These are phyloP conservation scores for Phymatocera aterrima DNA, from an alignment of 2,888 invertebrate genomes.

Conservation along the genomic window DNA sequence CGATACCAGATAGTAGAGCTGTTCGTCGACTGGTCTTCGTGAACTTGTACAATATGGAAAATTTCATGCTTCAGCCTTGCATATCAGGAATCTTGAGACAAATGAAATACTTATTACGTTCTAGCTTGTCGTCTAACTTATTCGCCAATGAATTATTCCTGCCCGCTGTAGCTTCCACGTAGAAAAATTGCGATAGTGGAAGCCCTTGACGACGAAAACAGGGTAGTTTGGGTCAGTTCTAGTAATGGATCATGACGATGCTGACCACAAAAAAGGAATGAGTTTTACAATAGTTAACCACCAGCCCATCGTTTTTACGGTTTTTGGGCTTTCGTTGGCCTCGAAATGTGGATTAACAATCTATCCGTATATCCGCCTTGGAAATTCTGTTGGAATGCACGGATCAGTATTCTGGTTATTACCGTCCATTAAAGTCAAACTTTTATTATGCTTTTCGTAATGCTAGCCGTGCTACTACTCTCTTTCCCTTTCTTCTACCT, in stretches of 20 bases:
- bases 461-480: conserved; percentile 8
- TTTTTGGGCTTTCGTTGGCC: not conserved
- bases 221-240: not conserved
- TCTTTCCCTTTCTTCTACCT: not conserved
- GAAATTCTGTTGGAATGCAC: conserved; percentile 36
- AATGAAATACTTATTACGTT: no score
- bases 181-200: no score
- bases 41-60: no score
- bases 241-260: not conserved
- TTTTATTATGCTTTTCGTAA: conserved; percentile 32
- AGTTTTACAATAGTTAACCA: not conserved
- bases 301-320: not conserved
- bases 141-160: no score
- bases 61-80: no score
- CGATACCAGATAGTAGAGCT: no score
- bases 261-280: not conserved
- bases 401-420: conserved; percentile 41
- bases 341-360: conserved; percentile 11
- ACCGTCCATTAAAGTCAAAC: conserved; percentile 45
- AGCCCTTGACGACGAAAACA: not conserved
- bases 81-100: no score
- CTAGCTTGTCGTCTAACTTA: no score
- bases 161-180: no score
- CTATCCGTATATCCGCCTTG: conserved; percentile 7
- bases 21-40: no score